Evolutionary conservation across 2,797 vertebrate genomes (phyloP), one percentile per base, ranked within the genome.

Genomic region (Glossophaga mutica): DNA sequence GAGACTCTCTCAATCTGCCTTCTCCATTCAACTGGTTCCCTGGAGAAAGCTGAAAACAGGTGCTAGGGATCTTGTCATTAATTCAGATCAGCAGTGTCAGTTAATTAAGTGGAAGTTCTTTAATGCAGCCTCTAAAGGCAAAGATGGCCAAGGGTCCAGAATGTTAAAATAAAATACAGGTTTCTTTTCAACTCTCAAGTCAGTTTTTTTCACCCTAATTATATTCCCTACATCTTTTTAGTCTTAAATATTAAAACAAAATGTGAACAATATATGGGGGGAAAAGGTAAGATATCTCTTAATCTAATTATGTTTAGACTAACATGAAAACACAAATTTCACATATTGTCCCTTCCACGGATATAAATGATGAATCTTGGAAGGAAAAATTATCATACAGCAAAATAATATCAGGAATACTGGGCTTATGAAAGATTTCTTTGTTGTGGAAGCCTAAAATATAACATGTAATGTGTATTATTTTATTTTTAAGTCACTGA

Each of bases 91-190:
- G 48, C 85, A 77, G 55, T 81, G 74, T 92, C 89, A 83, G 87
- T 96, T 97, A 96, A 96, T 97, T 96, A 97, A 96, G 39, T 91
- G 85, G 48, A 91, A 94, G 29, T 85, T 95, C 67, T 84, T 91
- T 93, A 90, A 88, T 15, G 32, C 5, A 84, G 52, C 14, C 42
- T 94, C 55, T 70, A 42, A 90, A 94, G 85, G 52, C 21, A 94
- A 94, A 71, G 42, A 84, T 84, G 59, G 26, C 22, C 26, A 46
- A 52, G 34, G 32, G 42, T 87, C 39, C 65, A 71, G 32, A 73
- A 95, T 50, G 50, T 87, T 91, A 92, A 90, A 94, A 91, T 57
- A 68, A 87, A 90, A 83, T 67, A 37, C 16, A 76, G 32, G 29
- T 67, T 93, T 83, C 26, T 76, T 94, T 77, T 34, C 32, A 78